Conservation (phyloP, 2,797 vertebrate genomes). For the Tokudaia tokunoshimensis region DNA sequence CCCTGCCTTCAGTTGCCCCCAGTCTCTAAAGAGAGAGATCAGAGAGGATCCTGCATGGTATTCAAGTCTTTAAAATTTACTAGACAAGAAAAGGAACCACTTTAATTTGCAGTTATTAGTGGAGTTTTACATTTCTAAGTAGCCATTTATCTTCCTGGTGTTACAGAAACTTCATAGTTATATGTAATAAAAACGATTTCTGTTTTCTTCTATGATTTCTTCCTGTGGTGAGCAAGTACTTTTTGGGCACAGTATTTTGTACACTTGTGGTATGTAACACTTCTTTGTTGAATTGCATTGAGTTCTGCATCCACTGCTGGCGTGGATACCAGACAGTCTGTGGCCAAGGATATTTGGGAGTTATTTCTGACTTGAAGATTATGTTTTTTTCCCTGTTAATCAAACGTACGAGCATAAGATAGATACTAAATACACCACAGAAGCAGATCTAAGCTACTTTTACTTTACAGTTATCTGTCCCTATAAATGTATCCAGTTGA, state of each 20-base stretch:
- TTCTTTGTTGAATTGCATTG: conserved; percentile 6
- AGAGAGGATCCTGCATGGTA: background rate
- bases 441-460: background rate
- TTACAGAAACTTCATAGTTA: background rate
- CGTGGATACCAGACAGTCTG: background rate
- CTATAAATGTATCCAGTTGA: background rate
- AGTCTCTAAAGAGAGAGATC: background rate
- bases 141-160: background rate
- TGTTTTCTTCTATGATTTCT: conserved; percentile 35
- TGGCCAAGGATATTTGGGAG: background rate
- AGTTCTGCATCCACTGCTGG: background rate
- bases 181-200: background rate
- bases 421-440: background rate
- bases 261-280: background rate
- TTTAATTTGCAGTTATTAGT: conserved; percentile 26
- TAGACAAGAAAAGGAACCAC: background rate
- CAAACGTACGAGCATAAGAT: background rate
- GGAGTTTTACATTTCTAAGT: conserved; percentile 1
- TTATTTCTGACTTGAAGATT: conserved; percentile 53
- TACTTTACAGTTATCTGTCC: background rate
- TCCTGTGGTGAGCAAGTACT: background rate
- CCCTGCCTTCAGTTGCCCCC: background rate
- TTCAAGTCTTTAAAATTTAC: conserved; percentile 15
- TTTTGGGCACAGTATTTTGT: background rate
- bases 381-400: background rate